Conservation (phyloP, 1,140 invertebrate species). For the Himalopsyche phryganea region DNA sequence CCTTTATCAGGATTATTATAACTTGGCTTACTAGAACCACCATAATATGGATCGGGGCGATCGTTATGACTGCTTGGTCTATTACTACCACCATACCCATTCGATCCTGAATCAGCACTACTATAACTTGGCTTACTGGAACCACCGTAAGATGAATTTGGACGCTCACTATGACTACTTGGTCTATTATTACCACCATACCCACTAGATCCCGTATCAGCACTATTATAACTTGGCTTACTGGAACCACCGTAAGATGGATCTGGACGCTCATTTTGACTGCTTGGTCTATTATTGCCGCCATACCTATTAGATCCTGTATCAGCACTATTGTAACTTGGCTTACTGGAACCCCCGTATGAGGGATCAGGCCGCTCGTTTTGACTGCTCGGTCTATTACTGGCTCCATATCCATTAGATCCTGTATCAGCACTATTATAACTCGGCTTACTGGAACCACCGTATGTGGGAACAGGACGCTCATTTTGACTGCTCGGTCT, state of each 20-base stretch:
- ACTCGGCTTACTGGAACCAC: neutral
- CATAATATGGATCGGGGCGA: neutral
- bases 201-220: neutral
- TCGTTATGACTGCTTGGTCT: conserved; percentile 13
- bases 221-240: neutral
- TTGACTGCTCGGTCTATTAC: neutral
- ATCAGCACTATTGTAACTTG: neutral
- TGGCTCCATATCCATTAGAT: neutral
- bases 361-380: neutral
- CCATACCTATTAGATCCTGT: neutral
- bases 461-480: neutral
- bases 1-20: neutral
- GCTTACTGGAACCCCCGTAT: neutral
- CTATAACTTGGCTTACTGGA: neutral
- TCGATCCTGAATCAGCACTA: neutral
- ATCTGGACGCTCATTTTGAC: conserved; percentile 2
- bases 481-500: conserved; percentile 14
- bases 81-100: neutral
- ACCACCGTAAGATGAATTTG: neutral
- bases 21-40: neutral
- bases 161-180: neutral
- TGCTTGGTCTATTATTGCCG: neutral
- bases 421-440: neutral
- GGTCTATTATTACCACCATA: neutral
- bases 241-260: neutral